Evolutionary conservation across 2,888 invertebrate species (phyloP).

Genomic region (Drosophila prolongata): DNA sequence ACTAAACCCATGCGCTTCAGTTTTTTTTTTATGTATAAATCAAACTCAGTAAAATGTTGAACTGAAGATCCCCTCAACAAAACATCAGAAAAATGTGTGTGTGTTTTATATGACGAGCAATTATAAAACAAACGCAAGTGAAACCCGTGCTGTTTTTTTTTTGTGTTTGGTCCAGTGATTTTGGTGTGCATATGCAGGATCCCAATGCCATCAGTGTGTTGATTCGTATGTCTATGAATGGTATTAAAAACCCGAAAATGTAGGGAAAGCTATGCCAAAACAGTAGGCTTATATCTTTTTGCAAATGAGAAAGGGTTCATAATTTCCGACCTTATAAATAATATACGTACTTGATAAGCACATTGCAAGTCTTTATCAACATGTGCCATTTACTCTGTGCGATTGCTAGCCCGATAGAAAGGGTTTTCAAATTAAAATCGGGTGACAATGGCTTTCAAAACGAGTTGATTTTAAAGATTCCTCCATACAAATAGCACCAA

Average conservation of each 20-base stretch:
- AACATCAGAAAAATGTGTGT: conserved; percentile 43
- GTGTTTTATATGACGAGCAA: conserved; percentile 57
- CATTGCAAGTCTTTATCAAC: too few species aligned
- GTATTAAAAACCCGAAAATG: background rate
- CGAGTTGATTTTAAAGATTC: too few species aligned
- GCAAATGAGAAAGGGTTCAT: too few species aligned
- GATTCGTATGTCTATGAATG: background rate
- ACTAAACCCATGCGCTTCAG: conserved; percentile 52
- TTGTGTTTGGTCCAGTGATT: conserved; percentile 3
- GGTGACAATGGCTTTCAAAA: too few species aligned
- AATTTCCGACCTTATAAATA: too few species aligned
- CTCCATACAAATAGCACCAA: too few species aligned
- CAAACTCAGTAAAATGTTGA: conserved; percentile 43
- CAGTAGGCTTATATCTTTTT: too few species aligned
- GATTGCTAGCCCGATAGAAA: too few species aligned
- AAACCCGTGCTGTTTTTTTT: conserved; percentile 32
- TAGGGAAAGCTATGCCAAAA: background rate
- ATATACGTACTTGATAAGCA: too few species aligned
- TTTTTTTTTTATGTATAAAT: conserved; percentile 61
- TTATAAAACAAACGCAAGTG: conserved; percentile 67
- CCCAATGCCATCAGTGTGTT: background rate
- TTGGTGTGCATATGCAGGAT: background rate
- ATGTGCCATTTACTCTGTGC: too few species aligned
- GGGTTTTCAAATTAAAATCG: too few species aligned
- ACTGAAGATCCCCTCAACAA: conserved; percentile 49